phyloP scores from a whole-genome alignment of 2,113 vertebrate species.

The Pristiophorus japonicus region DNA sequence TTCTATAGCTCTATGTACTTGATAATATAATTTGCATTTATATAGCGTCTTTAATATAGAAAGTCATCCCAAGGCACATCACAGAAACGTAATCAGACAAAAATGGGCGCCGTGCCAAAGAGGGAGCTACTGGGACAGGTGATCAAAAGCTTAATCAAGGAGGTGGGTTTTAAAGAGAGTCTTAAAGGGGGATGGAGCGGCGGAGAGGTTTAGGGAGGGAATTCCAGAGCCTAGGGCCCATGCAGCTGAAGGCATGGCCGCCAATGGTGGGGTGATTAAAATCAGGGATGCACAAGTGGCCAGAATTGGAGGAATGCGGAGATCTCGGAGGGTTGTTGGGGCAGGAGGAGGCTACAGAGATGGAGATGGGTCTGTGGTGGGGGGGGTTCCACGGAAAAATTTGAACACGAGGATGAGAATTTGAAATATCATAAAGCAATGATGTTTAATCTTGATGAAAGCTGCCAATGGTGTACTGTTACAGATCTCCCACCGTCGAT shows the following conservation, averaged over 20 bases:
- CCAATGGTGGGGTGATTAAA: background rate
- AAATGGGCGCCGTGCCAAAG: background rate
- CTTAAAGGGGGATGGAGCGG: background rate
- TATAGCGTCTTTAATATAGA: background rate
- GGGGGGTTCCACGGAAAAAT: too few relatives aligned
- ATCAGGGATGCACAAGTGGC: background rate
- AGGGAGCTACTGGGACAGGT: background rate
- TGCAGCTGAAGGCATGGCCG: background rate
- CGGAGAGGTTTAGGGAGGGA: background rate
- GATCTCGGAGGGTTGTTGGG: background rate
- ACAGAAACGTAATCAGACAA: background rate
- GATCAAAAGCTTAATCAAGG: background rate
- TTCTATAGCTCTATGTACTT: background rate
- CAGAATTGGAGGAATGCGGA: background rate
- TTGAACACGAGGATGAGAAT: background rate
- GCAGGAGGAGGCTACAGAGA: background rate
- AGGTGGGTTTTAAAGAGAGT: background rate
- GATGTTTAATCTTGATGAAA: background rate
- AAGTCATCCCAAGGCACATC: background rate
- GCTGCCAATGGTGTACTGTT: too few relatives aligned
- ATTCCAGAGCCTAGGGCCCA: background rate
- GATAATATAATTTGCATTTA: background rate
- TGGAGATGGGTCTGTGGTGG: background rate
- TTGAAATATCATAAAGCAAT: background rate
- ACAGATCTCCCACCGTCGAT: conserved; percentile 67